Conservation (phyloP, 2,888 invertebrate species). For the Lycaena phlaeas region DNA sequence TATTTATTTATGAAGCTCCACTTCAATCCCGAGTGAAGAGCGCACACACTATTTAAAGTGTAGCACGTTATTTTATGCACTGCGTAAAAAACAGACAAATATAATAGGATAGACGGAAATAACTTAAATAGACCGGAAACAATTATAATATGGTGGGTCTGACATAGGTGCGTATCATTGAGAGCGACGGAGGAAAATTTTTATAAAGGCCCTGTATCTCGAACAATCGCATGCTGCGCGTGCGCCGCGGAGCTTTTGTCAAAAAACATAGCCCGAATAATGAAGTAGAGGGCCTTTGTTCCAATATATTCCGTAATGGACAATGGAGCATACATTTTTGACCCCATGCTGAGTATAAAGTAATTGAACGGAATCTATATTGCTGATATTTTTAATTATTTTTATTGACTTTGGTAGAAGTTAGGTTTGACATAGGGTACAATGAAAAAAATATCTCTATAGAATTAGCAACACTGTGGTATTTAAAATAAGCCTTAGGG, state of each 20-base stretch:
- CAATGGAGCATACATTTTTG: conserved; percentile 47
- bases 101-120: too few relatives aligned
- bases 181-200: conserved; percentile 49
- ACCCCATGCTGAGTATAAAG: conserved; percentile 16
- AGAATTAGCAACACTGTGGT: too few relatives aligned
- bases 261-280: conserved; percentile 59
- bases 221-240: conserved; percentile 69
- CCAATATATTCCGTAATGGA: conserved; percentile 49
- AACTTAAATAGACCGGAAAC: too few relatives aligned
- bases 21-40: too few relatives aligned
- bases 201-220: conserved; percentile 56
- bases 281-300: conserved; percentile 56
- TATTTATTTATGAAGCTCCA: too few relatives aligned
- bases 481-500: too few relatives aligned
- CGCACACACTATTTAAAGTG: too few relatives aligned
- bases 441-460: too few relatives aligned
- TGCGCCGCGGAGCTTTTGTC: conserved; percentile 53
- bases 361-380: conserved; percentile 10
- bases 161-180: conserved; percentile 46
- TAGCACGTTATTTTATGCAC: too few relatives aligned
- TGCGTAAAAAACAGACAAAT: too few relatives aligned
- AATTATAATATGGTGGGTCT: conserved; percentile 32
- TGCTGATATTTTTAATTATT: not conserved
- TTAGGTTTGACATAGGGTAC: too few relatives aligned
- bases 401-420: not conserved